Evolutionary conservation across 2,113 vertebrate species (phyloP), one percentile per base, ranked within the genome.

Genomic region (Syngnathus floridae): DNA sequence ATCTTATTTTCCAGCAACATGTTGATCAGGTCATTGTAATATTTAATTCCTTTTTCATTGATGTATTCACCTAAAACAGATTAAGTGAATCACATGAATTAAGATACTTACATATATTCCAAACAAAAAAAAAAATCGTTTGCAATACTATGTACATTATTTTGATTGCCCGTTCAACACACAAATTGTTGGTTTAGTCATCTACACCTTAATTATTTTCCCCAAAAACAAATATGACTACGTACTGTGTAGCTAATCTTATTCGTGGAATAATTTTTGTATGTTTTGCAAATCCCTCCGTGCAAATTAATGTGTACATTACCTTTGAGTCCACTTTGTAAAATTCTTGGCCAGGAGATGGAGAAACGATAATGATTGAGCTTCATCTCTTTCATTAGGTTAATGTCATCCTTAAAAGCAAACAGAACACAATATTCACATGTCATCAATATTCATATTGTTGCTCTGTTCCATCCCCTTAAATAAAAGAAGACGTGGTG

Each of bases 361-460:
- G 94, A 98, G 80, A 97, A 90, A 0, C 90, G 90, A 71, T 97
- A 96, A 72, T 98, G 95, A 75, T 87, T 92, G 21, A 95, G 89
- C 4, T 86, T 92, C 65, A 98, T 77, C 52, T 94, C 94, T 75
- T 92, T 94, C 76, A 97, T 91, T 43, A 97, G 52, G 46, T 79
- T 78, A 22, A 94, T 77, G 71, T 98, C 94, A 65, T 96, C 95
- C 96, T 97, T 86, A 0, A 69, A 2, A 83, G 35, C 71, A 67
- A 13, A 69, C 16, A 64, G 17, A 2, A 58, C 8, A n/a, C 19
- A 13, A 38, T 22, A 17, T 43, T 41, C 1, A 11, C 12, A 21
- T 17, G 61, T n/a, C 1, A 31, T 31, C 26, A 31, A 3, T 31
- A 31, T 31, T 31, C 26, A 1, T 4, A 6, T 37, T 55, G 14